Base-by-base conservation (phyloP, 2,888 invertebrate genomes). In the Orthonevra nobilis region DNA sequence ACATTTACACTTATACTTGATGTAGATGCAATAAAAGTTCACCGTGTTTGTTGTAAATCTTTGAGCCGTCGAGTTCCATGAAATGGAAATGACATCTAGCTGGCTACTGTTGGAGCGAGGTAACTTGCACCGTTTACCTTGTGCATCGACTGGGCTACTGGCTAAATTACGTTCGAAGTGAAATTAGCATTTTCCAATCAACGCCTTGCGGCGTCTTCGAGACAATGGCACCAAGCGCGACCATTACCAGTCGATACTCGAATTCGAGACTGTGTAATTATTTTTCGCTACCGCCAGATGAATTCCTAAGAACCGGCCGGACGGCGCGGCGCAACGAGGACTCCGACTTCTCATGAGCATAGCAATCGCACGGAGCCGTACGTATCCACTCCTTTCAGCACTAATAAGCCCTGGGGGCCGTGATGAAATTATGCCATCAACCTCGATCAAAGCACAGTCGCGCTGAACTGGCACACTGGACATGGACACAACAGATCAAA, bases 351-450 rank as follows among this genome's bases (percentile, higher is more conserved):
- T n/a, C n/a, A n/a, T n/a, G n/a, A n/a, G n/a, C 10, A 10, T 32
- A 4, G 32, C 23, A 44, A 6, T 5, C 14, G 4, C 5, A 38
- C 9, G 9, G n/a, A 44, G 4, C 3, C 9, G 9, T 6, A 9
- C 32, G 52, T 61, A 61, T 36, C 61, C 48, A 36, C 52, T 74
- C 46, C 81, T 74, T 74, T 68, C 64, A 64, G 86, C 84, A 85
- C 84, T 85, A 85, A 85, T 84, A 85, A 84, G 82, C 84, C 87
- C 82, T 81, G 75, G 82, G 85, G 86, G 85, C 85, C 82, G 64
- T 83, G 86, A 85, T 87, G 85, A 88, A 88, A 88, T 88, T 88
- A 88, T 88, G 88, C 88, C 88, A 88, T 88, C 88, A 88, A 87
- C 87, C 86, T 87, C 85, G 85, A 85, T 87, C 84, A 86, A 84